Percentiles rank a stretch among this genome's conserved stretches.
phyloP scores from a whole-genome alignment of 2,888 invertebrate species.

The Galeopsomyia nigrocyanea region DNA sequence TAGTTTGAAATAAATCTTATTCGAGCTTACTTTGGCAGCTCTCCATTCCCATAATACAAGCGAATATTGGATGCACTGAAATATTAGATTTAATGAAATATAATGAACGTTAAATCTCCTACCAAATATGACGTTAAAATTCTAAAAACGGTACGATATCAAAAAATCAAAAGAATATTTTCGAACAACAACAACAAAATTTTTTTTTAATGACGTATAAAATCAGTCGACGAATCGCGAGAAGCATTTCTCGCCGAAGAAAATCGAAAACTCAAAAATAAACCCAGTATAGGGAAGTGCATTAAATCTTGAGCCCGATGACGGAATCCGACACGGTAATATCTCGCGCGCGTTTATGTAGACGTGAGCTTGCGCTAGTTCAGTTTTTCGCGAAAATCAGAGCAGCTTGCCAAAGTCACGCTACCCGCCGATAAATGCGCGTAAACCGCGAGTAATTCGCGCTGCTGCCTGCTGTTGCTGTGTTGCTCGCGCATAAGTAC shows the following conservation, averaged over 20 bases:
- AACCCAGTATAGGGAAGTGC: no score
- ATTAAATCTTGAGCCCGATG: slow-evolving; percentile 28
- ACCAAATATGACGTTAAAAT: no score
- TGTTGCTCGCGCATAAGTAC: slow-evolving; percentile 23
- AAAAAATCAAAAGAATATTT: no score
- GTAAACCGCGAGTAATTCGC: slow-evolving; percentile 31
- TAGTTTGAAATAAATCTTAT: not conserved
- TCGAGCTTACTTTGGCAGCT: not conserved
- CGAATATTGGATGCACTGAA: not conserved
- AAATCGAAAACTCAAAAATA: no score
- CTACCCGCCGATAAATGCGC: slow-evolving; percentile 36
- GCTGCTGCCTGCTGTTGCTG: not conserved
- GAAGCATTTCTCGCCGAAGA: no score
- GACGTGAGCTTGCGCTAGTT: slow-evolving; percentile 4
- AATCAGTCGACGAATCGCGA: no score
- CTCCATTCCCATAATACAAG: not conserved
- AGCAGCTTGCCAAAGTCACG: slow-evolving; percentile 42
- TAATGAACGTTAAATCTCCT: no score
- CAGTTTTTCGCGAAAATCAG: slow-evolving; percentile 32
- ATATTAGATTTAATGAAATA: not conserved
- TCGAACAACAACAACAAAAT: no score
- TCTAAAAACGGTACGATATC: no score
- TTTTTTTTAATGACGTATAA: no score
- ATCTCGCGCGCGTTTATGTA: slow-evolving; percentile 17
- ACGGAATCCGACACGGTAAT: slow-evolving; percentile 35